Percentiles rank a stretch among this genome's conserved stretches.
phyloP scores from a whole-genome alignment of 1,140 invertebrate species.

The Copidosoma floridanum region DNA sequence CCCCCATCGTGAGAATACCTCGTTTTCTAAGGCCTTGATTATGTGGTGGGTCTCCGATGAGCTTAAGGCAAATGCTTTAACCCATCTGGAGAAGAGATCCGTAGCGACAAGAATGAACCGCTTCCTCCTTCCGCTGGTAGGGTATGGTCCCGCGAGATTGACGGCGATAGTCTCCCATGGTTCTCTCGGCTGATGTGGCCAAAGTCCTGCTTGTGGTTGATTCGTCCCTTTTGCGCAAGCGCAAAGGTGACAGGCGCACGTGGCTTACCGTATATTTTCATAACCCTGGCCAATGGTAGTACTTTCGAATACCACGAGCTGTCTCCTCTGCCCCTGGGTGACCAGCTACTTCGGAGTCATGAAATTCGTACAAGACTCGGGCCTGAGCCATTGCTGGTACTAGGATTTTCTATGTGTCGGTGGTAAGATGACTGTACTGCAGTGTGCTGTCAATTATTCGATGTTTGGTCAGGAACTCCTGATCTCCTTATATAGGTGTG shows the following conservation, averaged over 20 bases:
- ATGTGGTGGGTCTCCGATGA: not conserved
- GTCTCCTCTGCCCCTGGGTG: conserved; percentile 33
- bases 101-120: conserved; percentile 13
- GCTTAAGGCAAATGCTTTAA: conserved; percentile 14
- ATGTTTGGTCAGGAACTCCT: too few species aligned
- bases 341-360: conserved; percentile 27
- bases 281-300: conserved; percentile 20
- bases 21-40: not conserved
- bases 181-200: too few species aligned
- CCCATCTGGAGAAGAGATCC: conserved; percentile 22
- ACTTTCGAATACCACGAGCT: conserved; percentile 7
- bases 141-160: conserved; percentile 26
- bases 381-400: too few species aligned
- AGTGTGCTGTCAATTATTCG: too few species aligned
- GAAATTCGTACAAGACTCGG: conserved; percentile 17
- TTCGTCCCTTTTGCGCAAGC: not conserved
- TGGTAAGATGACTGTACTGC: too few species aligned
- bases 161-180: too few species aligned
- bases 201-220: not conserved
- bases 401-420: too few species aligned
- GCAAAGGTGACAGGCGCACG: not conserved
- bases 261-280: conserved; percentile 3
- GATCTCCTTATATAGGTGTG: too few species aligned
- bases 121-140: not conserved
- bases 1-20: conserved; percentile 2